Conservation (phyloP, 2,888 invertebrate genomes). For the Nomada fucata region DNA sequence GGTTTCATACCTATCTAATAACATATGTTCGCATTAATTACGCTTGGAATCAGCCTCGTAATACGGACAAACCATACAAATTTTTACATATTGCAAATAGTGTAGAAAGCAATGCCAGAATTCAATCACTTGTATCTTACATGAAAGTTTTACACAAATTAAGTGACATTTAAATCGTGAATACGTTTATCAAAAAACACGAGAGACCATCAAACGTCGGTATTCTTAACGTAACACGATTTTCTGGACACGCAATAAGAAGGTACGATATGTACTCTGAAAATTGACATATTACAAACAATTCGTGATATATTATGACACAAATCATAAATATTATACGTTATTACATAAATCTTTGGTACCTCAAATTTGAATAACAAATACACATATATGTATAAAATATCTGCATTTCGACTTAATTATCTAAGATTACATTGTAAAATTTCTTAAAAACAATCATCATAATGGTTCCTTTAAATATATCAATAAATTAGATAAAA, state of each 20-base stretch:
- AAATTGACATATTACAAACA: slow-evolving; percentile 10
- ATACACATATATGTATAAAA: slow-evolving; percentile 23
- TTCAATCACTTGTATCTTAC: slow-evolving; percentile 18
- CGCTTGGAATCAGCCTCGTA: slow-evolving; percentile 46
- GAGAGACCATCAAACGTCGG: neutral
- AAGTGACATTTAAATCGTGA: slow-evolving; percentile 2
- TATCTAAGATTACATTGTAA: neutral
- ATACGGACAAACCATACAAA: slow-evolving; percentile 6
- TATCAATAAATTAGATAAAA: slow-evolving; percentile 20
- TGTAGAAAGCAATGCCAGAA: neutral
- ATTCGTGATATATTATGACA: slow-evolving; percentile 25
- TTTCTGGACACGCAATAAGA: too few species aligned
- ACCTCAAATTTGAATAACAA: slow-evolving; percentile 37
- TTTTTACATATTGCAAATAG: slow-evolving; percentile 5
- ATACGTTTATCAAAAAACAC: slow-evolving; percentile 14
- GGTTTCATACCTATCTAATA: slow-evolving; percentile 64
- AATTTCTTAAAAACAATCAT: slow-evolving; percentile 9
- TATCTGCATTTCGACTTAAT: slow-evolving; percentile 12
- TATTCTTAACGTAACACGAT: slow-evolving; percentile 1
- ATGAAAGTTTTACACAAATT: slow-evolving; percentile 11
- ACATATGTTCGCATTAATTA: slow-evolving; percentile 45
- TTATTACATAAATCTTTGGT: slow-evolving; percentile 65
- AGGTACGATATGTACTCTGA: slow-evolving; percentile 14
- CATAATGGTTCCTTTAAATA: neutral
- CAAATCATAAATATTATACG: slow-evolving; percentile 44